These are phyloP conservation scores for Parasteatoda lunata DNA, from an alignment of 2,888 invertebrate species.

Conservation along the genomic window DNA sequence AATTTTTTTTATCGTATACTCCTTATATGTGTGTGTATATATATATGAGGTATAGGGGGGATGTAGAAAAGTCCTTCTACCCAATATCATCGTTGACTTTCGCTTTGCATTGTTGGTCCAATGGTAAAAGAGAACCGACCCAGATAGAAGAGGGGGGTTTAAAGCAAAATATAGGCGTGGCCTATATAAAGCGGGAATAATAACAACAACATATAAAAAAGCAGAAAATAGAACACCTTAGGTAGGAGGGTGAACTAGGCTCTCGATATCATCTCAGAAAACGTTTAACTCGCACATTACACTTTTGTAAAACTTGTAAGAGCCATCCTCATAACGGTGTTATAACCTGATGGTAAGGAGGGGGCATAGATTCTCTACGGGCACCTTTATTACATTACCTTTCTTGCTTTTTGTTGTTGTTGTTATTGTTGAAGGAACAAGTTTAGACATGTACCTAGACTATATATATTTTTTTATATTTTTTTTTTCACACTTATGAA, in stretches of 20 bases:
- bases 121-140: constrained; percentile 52
- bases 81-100: constrained; percentile 64
- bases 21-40: constrained; percentile 25
- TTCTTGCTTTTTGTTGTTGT: not conserved
- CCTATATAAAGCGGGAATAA: constrained; percentile 55
- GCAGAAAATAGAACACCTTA: constrained; percentile 44
- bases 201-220: constrained; percentile 55
- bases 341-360: constrained; percentile 17
- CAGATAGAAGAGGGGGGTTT: constrained; percentile 39
- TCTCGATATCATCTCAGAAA: constrained; percentile 63
- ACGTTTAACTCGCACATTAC: constrained; percentile 66
- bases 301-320: constrained; percentile 40
- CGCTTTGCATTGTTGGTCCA: constrained; percentile 64
- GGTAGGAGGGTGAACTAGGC: constrained; percentile 17
- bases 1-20: constrained; percentile 14
- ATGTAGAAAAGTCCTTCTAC: constrained; percentile 57
- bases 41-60: constrained; percentile 6
- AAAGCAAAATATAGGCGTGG: constrained; percentile 23
- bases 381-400: constrained; percentile 64
- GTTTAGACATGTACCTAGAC: constrained; percentile 28
- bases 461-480: not conserved
- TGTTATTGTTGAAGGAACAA: constrained; percentile 9
- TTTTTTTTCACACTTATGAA: not conserved
- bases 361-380: constrained; percentile 32
- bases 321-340: constrained; percentile 31